A percentile compares a stretch with the other conserved stretches of the same genome.
These are phyloP conservation scores for Scatophagus argus DNA, from an alignment of 2,113 vertebrate species.

Conservation along the genomic window DNA sequence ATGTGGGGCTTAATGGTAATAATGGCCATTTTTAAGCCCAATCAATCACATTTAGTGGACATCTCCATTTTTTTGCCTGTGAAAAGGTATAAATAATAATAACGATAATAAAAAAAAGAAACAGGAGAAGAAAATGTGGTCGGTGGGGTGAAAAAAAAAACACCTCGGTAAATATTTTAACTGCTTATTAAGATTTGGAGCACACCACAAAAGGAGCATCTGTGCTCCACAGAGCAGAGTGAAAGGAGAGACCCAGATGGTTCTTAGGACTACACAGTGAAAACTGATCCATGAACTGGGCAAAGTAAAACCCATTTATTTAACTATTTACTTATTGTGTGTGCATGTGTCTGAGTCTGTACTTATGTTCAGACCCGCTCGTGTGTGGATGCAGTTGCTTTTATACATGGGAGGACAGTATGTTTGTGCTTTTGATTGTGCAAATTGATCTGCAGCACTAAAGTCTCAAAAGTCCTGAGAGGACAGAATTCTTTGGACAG, in stretches of 20 bases:
- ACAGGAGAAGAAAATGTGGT: conserved; percentile 84
- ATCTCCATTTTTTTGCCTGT: conserved; percentile 97
- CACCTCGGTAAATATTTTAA: conserved; percentile 99
- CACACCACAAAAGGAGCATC: conserved; percentile 96
- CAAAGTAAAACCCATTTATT: conserved; percentile 81
- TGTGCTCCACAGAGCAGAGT: conserved; percentile 88
- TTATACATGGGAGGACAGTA: conserved; percentile 51
- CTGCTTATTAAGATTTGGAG: conserved; percentile 98
- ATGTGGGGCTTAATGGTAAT: conserved; percentile 96
- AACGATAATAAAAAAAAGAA: conserved; percentile 87
- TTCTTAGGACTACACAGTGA: conserved; percentile 87
- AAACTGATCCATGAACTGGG: conserved; percentile 81
- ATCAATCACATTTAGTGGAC: conserved; percentile 99
- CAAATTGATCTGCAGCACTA: conserved; percentile 76
- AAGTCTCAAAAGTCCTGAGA: conserved; percentile 75
- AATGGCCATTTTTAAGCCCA: conserved; percentile 99
- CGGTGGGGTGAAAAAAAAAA: conserved; percentile 73
- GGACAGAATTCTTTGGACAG: conserved; percentile 82
- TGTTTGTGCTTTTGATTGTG: conserved; percentile 69
- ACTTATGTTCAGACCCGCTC: conserved; percentile 29
- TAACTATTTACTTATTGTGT: conserved; percentile 77
- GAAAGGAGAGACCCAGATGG: conserved; percentile 93
- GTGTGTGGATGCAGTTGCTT: conserved; percentile 49
- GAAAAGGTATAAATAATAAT: conserved; percentile 99
- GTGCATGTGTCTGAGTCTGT: conserved; percentile 33